Base-by-base conservation (phyloP, 2,797 vertebrate species). In the Zonotrichia albicollis region DNA sequence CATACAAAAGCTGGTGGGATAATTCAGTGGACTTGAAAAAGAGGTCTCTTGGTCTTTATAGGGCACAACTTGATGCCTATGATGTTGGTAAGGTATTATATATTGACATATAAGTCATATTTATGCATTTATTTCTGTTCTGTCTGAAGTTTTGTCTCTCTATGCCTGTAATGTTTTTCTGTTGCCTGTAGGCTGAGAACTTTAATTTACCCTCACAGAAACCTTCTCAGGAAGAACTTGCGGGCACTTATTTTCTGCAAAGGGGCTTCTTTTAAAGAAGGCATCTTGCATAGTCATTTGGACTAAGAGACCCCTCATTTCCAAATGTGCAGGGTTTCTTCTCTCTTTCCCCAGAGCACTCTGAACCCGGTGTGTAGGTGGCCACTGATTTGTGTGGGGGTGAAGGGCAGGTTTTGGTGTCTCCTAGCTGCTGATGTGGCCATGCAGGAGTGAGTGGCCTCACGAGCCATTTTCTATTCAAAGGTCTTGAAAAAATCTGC, bases 361-460 rank as follows among this genome's bases (percentile, higher is more conserved):
- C 18, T 1, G 1, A 23, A 27, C 40, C 51, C 48, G 30, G 7
- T 1, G 5, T 4, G 2, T 27, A 51, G 58, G 17, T n/a, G 29
- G 16, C 9, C 40, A 36, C 4, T 74, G 46, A 36, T 88, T 67
- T 48, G 18, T 0, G 0, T 23, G 13, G 23, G 21, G 43, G 3
- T 43, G 51, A 42, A 53, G 32, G 38, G 48, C 51, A 53, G 36
- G 11, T 73, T 81, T 78, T 76, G 50, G n/a, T 55, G 50, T 45
- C n/a, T 84, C 64, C 45, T 50, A 5, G 40, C 32, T 64, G 40
- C 30, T 90, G 17, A 6, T 7, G 5, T 19, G n/a, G 10, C 4
- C 5, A 0, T 0, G 1, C 22, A 70, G 51, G 48, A 73, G 25
- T 2, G 1, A 61, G 68, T 27, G 27, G 53, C 43, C 72, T 40